Base-by-base conservation (phyloP, 2,888 invertebrate species). In the Anoncus sp. region DNA sequence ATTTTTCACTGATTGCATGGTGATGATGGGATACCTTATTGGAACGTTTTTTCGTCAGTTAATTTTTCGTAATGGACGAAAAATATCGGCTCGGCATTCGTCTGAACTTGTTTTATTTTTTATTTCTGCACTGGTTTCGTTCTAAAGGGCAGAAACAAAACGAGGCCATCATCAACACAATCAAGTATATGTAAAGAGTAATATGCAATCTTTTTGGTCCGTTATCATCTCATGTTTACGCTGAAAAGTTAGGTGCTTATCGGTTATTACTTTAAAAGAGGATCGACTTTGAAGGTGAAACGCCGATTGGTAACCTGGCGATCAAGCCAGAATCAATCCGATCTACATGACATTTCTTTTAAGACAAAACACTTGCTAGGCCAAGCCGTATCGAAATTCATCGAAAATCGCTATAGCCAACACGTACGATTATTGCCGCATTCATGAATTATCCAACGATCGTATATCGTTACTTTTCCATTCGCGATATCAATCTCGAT, bases 401-500 rank as follows among this genome's bases (percentile, higher is more conserved):
- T 14, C 12, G 24, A 51, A 51, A 27, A 51, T 24, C 22, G 51
- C 24, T 51, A 14, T 27, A 3, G 10, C n/a, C 16, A n/a, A 5
- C 40, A 38, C 59, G 6, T 12, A 40, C n/a, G 20, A 20, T 22
- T 38, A 3, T 1, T 55, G 20, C 20, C 12, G 38, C 35, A 40
- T 40, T 18, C 14, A 60, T 60, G 27, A 59, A 35, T 35, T 20
- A 72, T 12, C 18, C 18, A 31, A 2, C 38, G 45, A 49, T 35
- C 49, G n/a, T 6, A 2, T 20, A 12, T 6, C 27, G 51, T 51
- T 14, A 40, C 38, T 20, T 31, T 62, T 31, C 53, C 24, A 20
- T n/a, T 40, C n/a, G 27, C 74, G 35, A 71, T 71, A 71, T 78
- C 78, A 78, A 78, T 75, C 71, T 55, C 78, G 71, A 78, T 75